These are phyloP conservation scores for Trypoxylus dichotomus DNA, from an alignment of 1,140 invertebrate genomes.

Conservation along the genomic window DNA sequence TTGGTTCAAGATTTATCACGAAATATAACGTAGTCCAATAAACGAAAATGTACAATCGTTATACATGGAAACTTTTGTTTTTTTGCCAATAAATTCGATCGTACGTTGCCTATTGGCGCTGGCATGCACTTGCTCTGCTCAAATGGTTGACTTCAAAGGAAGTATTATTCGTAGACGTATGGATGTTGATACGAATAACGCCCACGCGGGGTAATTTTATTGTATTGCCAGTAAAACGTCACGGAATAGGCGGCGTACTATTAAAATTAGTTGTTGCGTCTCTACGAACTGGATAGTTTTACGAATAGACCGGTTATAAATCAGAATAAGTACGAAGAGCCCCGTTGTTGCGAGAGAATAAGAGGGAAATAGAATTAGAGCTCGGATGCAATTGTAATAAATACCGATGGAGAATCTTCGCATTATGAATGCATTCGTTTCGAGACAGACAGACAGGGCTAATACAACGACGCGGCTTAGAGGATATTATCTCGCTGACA, in stretches of 20 bases:
- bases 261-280: slow-evolving; percentile 15
- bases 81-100: neutral
- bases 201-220: neutral
- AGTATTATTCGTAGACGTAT: neutral
- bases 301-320: neutral
- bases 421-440: slow-evolving; percentile 18
- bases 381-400: slow-evolving; percentile 3
- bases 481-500: slow-evolving; percentile 50
- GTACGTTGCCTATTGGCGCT: neutral
- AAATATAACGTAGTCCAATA: slow-evolving; percentile 10
- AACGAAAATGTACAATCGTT: neutral
- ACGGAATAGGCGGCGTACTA: neutral
- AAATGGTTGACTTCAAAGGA: neutral
- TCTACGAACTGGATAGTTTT: neutral
- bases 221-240: neutral
- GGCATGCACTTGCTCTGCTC: neutral
- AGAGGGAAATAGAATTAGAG: neutral
- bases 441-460: slow-evolving; percentile 13
- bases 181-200: neutral
- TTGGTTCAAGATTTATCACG: slow-evolving; percentile 1
- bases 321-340: neutral
- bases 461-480: slow-evolving; percentile 26
- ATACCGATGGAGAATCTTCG: neutral
- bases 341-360: neutral
- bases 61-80: neutral